Conservation (phyloP, 1,140 invertebrate genomes). For the Drosophila setifemur region DNA sequence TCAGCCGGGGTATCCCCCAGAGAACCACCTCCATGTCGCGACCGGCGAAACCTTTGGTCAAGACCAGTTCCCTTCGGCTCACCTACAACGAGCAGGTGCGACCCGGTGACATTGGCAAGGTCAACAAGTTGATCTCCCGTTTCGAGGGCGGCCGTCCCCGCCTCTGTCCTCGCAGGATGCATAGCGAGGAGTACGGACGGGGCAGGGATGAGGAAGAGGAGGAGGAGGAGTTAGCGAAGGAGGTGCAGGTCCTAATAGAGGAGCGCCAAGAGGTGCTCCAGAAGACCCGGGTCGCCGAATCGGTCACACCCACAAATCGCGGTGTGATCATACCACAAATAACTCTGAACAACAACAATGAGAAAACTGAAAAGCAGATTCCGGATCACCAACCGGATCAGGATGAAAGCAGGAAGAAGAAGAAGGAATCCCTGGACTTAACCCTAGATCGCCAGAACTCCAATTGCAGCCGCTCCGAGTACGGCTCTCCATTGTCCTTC, state of each 20-base stretch:
- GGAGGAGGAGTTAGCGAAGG: background rate
- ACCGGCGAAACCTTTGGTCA: slow-evolving; percentile 65
- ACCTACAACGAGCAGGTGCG: slow-evolving; percentile 74
- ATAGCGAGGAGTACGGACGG: slow-evolving; percentile 60
- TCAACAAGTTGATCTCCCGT: slow-evolving; percentile 75
- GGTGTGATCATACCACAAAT: slow-evolving; percentile 57
- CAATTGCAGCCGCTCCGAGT: slow-evolving; percentile 66
- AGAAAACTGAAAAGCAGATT: background rate
- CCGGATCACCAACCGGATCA: background rate
- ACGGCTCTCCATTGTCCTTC: slow-evolving; percentile 58
- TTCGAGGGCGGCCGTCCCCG: slow-evolving; percentile 67
- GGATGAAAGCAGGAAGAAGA: background rate
- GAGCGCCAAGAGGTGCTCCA: background rate
- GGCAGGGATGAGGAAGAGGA: background rate
- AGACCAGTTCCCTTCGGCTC: slow-evolving; percentile 70
- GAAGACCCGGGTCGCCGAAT: background rate
- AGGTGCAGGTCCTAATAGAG: background rate
- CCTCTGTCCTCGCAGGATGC: slow-evolving; percentile 36
- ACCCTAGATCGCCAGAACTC: slow-evolving; percentile 59
- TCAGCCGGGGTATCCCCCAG: slow-evolving; percentile 23
- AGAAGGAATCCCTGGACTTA: background rate
- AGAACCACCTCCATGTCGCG: slow-evolving; percentile 68
- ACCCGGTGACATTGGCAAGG: slow-evolving; percentile 69
- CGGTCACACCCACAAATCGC: slow-evolving; percentile 42
- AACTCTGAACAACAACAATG: slow-evolving; percentile 36